Evolutionary conservation across 1,140 invertebrate species (phyloP), one percentile per base, ranked within the genome.

Genomic region (Drosophila tsacasi): DNA sequence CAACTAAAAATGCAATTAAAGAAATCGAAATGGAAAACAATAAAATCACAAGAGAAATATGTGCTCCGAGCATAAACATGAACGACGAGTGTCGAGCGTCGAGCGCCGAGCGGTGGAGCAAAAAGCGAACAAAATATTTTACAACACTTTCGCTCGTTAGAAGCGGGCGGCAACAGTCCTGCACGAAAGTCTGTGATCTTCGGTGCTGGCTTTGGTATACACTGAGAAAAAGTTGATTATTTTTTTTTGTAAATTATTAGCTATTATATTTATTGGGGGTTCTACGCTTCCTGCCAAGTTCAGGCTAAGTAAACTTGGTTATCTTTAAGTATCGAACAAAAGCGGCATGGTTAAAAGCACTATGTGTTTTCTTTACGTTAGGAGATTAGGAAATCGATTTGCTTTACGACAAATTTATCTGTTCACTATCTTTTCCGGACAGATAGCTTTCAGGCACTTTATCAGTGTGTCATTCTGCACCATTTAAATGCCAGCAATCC

Each of bases 101-200:
- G 27, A 47, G 17, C n/a, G 60, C 12, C 37, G 27, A 47, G 40
- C 46, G 75, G 60, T 40, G 27, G 57, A 63, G 39, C 46, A 68
- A 81, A 72, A 87, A 80, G 60, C 67, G 63, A 76, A 87, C 79
- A 86, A 73, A 86, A 86, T 86, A 86, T 86, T 87, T 86, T 83
- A 87, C 80, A 87, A 89, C 83, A 87, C 83, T 87, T 87, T 87
- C 83, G 84, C 83, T 87, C 83, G 80, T 83, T 85, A 86, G 83
- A 85, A 85, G 83, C 83, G 69, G 76, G 82, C 81, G 66, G 72
- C 15, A 32, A 85, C 83, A 76, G 76, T 87, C 75, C 76, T 59
- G 65, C 83, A 83, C 69, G 83, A 85, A 86, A 85, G 83, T 82
- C 58, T 79, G 37, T 42, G 21, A 55, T 47, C 40, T 60, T 55